Evolutionary conservation across 2,888 invertebrate species (phyloP).

Genomic region (Phasia obesa): DNA sequence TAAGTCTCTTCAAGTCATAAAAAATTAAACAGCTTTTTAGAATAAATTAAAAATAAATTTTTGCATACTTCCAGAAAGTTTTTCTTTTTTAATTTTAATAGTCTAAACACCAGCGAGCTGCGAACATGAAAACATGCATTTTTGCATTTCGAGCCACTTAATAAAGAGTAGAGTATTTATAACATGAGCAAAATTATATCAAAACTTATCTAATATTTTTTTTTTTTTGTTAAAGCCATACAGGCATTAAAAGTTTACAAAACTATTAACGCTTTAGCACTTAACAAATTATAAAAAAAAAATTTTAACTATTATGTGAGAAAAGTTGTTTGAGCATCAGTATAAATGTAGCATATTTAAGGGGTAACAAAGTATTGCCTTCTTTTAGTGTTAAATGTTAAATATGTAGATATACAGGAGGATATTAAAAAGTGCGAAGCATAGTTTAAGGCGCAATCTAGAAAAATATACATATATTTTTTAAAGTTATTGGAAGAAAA

Average conservation of each 20-base stretch:
- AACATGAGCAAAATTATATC: conserved; percentile 4
- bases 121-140: not conserved
- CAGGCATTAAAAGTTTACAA: conserved; percentile 2
- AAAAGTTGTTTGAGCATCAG: not conserved
- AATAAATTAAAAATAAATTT: too few relatives aligned
- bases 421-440: not conserved
- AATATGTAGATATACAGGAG: not conserved
- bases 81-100: too few relatives aligned
- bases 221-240: not conserved
- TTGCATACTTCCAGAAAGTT: too few relatives aligned
- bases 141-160: not conserved
- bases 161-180: not conserved
- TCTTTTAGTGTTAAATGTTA: not conserved
- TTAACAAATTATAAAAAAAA: not conserved
- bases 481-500: too few relatives aligned
- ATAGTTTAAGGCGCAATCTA: not conserved
- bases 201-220: conserved; percentile 1
- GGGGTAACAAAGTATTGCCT: not conserved
- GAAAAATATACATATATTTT: too few relatives aligned
- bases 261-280: conserved; percentile 19
- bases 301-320: not conserved
- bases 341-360: conserved; percentile 15
- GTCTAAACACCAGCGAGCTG: too few relatives aligned
- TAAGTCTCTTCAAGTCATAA: too few relatives aligned
- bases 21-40: too few relatives aligned